Evolutionary conservation across 2,888 invertebrate species (phyloP).

Genomic region (Sicus ferrugineus): DNA sequence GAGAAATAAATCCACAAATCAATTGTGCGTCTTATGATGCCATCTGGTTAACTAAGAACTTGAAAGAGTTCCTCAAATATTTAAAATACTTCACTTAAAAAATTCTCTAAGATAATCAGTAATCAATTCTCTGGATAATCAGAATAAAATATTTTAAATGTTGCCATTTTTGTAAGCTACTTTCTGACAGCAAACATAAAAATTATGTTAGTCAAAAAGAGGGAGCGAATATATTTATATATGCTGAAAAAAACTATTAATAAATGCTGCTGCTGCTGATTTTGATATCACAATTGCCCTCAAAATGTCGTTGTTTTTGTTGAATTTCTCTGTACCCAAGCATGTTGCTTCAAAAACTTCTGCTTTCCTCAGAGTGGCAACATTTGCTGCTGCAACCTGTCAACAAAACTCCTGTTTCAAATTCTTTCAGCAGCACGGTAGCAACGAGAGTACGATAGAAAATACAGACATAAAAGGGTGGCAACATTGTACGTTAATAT

Average conservation of each 20-base stretch:
- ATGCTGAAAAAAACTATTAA: slow-evolving; percentile 6
- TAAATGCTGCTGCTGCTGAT: background rate
- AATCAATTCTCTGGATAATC: too few relatives aligned
- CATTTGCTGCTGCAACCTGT: background rate
- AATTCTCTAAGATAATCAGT: too few relatives aligned
- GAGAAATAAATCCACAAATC: too few relatives aligned
- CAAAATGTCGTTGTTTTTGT: background rate
- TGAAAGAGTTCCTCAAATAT: too few relatives aligned
- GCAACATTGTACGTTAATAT: background rate
- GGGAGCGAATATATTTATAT: background rate
- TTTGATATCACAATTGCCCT: slow-evolving; percentile 6
- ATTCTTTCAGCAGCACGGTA: background rate
- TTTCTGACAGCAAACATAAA: slow-evolving; percentile 10
- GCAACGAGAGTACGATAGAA: background rate
- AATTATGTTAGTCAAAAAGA: background rate
- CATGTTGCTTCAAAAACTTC: background rate
- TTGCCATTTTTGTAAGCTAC: too few relatives aligned
- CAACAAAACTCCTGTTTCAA: background rate
- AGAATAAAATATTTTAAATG: too few relatives aligned
- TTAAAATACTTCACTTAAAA: too few relatives aligned
- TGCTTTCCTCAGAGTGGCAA: too few relatives aligned
- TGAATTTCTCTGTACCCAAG: background rate
- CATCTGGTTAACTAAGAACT: too few relatives aligned
- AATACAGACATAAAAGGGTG: background rate
- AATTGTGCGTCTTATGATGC: too few relatives aligned